Percentiles rank a stretch among this genome's conserved stretches.
phyloP scores from a whole-genome alignment of 2,113 vertebrate species.

The Calidris pygmaea region DNA sequence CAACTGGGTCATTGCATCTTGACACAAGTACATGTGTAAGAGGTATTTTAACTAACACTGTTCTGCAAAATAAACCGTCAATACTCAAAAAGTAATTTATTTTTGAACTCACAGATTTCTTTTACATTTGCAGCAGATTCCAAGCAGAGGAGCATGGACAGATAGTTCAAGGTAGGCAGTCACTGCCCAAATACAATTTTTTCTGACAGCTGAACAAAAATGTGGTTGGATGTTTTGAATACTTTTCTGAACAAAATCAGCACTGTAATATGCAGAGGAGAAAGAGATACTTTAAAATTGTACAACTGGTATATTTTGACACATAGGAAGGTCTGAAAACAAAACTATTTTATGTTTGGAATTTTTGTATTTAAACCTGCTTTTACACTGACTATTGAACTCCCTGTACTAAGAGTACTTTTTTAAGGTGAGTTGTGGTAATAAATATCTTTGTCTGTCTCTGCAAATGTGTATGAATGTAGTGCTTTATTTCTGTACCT shows the following conservation, averaged over 20 bases:
- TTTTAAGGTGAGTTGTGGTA: not conserved
- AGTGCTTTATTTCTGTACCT: conserved; percentile 13
- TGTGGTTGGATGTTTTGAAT: not conserved
- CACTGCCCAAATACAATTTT: not conserved
- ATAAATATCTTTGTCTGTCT: not conserved
- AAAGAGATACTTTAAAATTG: not conserved
- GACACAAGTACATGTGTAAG: not conserved
- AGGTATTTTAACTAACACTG: not conserved
- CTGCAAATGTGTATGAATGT: not conserved
- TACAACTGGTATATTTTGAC: not conserved
- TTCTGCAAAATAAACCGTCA: not conserved
- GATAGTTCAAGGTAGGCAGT: not conserved
- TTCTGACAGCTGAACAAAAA: not conserved
- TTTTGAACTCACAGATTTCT: not conserved
- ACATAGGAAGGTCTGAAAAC: not conserved
- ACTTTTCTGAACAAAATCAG: conserved; percentile 1
- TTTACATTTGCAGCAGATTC: not conserved
- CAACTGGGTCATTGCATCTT: not conserved
- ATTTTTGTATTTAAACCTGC: not conserved
- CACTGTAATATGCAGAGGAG: not conserved
- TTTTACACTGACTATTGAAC: not conserved
- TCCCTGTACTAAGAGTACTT: not conserved
- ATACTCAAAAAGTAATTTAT: not conserved
- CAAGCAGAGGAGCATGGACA: not conserved
- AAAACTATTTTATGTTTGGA: not conserved